These are phyloP conservation scores for Lepus oiostolus DNA, from an alignment of 2,797 vertebrate genomes.

Conservation along the genomic window DNA sequence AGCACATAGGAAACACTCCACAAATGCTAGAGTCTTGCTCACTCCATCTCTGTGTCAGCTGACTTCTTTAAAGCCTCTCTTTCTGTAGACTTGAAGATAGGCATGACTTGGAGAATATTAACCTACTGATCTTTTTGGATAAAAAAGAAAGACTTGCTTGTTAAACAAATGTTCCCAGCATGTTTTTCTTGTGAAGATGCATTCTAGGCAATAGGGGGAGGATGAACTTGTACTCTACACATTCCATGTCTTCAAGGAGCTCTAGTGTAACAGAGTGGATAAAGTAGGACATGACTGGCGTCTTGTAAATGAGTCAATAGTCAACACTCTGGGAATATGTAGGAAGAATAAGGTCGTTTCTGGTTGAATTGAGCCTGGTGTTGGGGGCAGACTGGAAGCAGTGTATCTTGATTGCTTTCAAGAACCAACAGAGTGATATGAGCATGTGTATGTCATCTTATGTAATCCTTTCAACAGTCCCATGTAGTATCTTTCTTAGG, in stretches of 20 bases:
- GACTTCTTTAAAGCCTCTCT: neutral
- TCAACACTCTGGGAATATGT: neutral
- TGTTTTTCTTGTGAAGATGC: neutral
- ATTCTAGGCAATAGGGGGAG: neutral
- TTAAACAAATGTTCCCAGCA: neutral
- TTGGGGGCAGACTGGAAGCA: neutral
- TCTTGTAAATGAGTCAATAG: neutral
- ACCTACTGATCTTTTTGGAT: neutral
- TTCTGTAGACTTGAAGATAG: neutral
- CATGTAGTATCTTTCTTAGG: accelerated
- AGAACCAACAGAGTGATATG: too few relatives aligned
- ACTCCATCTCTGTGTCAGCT: accelerated
- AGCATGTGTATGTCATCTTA: accelerated
- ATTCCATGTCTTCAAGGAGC: accelerated
- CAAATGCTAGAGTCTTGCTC: neutral
- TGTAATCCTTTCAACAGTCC: neutral
- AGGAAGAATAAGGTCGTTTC: neutral
- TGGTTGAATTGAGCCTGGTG: neutral
- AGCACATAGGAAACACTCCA: neutral
- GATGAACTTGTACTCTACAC: too few relatives aligned
- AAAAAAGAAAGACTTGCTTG: neutral
- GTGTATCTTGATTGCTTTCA: neutral
- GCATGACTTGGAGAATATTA: neutral
- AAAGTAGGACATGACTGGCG: accelerated
- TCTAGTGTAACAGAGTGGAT: neutral